Evolutionary conservation across 2,888 invertebrate species (phyloP), one percentile per base, ranked within the genome.

Genomic region (Sphinx pinastri): DNA sequence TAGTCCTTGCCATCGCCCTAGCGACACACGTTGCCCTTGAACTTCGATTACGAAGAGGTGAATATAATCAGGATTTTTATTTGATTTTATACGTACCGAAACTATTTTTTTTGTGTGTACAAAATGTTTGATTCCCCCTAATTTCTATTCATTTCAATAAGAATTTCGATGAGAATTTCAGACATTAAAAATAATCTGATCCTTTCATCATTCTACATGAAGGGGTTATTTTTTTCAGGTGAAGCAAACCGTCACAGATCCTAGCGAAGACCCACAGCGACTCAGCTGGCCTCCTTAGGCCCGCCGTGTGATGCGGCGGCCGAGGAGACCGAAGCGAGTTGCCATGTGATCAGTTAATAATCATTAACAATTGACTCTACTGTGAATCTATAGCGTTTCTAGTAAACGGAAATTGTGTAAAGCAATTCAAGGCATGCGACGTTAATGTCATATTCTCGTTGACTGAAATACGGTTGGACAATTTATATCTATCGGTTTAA

Each of bases 181-280:
- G 38, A 38, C 38, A 38, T 0, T 7, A 7, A 38, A 2, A 38
- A 5, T 25, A 25, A 25, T 25, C 25, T 25, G 6, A 13, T 7
- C 5, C 16, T 6, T 16, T 0, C 7, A 54, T 54, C 4, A 7
- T 7, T 54, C 5, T 54, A 14, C 5, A 14, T 14, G 3, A 52
- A 14, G n/a, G 6, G 7, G 8, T 13, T 38, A n/a, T 12, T 13
- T 25, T n/a, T 74, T 74, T 0, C 75, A 85, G 87, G 84, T 16
- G 88, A 88, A n/a, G 79, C 84, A 0, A 82, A 79, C 14, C 84
- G 87, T 10, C 86, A 84, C 76, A 87, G 93, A 55, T 90, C 92
- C 85, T 93, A 93, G 90, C 91, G 92, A 85, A 87, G 88, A 81
- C 82, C 86, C 10, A 88, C 89, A 81, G 90, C 88, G 84, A 87